Conservation (phyloP, 1,140 invertebrate genomes). For the Protaetia brevitarsis region DNA sequence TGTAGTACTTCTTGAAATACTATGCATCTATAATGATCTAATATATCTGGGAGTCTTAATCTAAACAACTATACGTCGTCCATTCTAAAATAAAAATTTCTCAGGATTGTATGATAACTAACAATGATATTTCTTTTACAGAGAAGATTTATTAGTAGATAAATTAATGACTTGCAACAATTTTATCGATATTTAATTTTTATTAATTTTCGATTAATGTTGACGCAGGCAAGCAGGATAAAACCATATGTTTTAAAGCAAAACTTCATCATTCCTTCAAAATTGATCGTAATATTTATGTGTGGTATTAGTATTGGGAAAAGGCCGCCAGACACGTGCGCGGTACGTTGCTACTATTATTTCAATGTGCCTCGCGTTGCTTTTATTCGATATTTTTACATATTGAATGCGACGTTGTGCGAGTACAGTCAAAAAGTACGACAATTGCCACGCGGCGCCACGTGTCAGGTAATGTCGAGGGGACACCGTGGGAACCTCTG, state of each 20-base stretch:
- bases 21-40: background rate
- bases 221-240: too few relatives aligned
- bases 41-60: background rate
- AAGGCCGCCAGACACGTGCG: background rate
- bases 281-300: too few relatives aligned
- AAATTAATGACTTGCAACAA: too few relatives aligned
- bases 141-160: background rate
- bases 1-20: background rate
- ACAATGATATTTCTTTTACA: too few relatives aligned
- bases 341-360: slow-evolving; percentile 2
- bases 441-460: slow-evolving; percentile 25
- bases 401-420: background rate
- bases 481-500: slow-evolving; percentile 23
- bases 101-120: slow-evolving; percentile 8
- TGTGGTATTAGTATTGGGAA: too few relatives aligned
- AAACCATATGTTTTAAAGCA: too few relatives aligned
- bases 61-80: background rate
- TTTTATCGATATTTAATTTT: too few relatives aligned
- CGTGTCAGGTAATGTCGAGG: slow-evolving; percentile 23
- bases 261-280: background rate
- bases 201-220: too few relatives aligned
- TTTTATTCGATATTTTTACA: slow-evolving; percentile 11
- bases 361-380: slow-evolving; percentile 10
- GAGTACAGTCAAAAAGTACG: background rate
- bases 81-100: background rate